Evolutionary conservation across 2,113 vertebrate species (phyloP), one percentile per base, ranked within the genome.

Genomic region (Scalopus aquaticus): DNA sequence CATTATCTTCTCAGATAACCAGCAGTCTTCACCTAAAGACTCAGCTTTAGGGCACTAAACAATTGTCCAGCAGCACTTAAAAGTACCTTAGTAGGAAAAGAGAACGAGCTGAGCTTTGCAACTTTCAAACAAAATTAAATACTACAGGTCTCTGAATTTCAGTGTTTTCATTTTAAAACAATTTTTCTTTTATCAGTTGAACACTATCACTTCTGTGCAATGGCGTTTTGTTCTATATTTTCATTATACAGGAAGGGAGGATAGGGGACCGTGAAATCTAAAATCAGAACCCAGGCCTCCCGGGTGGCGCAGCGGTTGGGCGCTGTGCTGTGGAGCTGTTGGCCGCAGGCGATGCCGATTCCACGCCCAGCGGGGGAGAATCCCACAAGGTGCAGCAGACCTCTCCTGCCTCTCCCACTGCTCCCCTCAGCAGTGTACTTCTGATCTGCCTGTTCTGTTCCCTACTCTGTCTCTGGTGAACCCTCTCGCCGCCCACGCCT

Each of bases 111-210:
- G 28, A 94, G 16, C 32, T 69, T 85, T 72, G 58, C 60, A 91
- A 72, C 30, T 94, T 20, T 81, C 35, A 28, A 84, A 60, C 49
- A 95, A 96, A 93, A 70, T 17, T 26, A 92, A 32, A 4, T 56
- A 30, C 42, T 82, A 64, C 9, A 74, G 15, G 10, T 39, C 37
- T 94, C 39, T 78, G 58, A 85, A 85, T 58, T 65, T 92, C 56
- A 80, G 6, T 82, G 42, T 92, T 92, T 86, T 72, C 72, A 60
- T 42, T 74, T 88, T 51, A 81, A 93, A 86, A 49, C 39, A 90
- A 73, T 90, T 91, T 90, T 91, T 84, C 24, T 82, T 22, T 79
- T 74, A 35, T 62, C 79, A 73, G 67, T 9, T 69, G 4, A 70
- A 76, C n/a, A 49, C 67, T 37, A 58, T 24, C 30, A 83, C 30